Conservation (phyloP, 1,140 invertebrate genomes). For the Drosophila lini region DNA sequence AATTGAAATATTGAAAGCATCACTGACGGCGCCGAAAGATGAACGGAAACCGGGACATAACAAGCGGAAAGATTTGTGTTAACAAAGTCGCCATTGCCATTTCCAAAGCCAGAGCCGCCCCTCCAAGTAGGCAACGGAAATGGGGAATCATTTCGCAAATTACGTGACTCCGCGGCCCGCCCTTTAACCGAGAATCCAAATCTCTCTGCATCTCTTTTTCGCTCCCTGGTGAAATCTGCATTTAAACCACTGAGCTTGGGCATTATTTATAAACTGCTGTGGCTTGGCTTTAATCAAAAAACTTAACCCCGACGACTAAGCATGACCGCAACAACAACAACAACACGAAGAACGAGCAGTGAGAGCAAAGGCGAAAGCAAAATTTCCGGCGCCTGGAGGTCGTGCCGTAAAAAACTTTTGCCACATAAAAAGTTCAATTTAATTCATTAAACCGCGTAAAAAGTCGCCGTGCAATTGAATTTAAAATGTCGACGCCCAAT, state of each 20-base stretch:
- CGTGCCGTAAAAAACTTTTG: slow-evolving; percentile 69
- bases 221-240: slow-evolving; percentile 53
- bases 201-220: background rate
- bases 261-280: slow-evolving; percentile 74
- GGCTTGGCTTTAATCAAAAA: slow-evolving; percentile 70
- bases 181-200: background rate
- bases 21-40: slow-evolving; percentile 49
- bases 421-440: slow-evolving; percentile 81
- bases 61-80: slow-evolving; percentile 80
- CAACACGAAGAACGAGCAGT: background rate
- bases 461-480: slow-evolving; percentile 75
- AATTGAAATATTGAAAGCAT: slow-evolving; percentile 12
- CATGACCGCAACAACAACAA: slow-evolving; percentile 27
- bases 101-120: slow-evolving; percentile 14
- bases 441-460: slow-evolving; percentile 77
- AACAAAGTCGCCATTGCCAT: slow-evolving; percentile 66
- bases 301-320: slow-evolving; percentile 49
- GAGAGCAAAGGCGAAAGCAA: background rate
- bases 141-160: slow-evolving; percentile 74
- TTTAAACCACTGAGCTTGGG: slow-evolving; percentile 67
- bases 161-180: slow-evolving; percentile 56
- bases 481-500: slow-evolving; percentile 79
- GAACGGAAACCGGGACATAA: slow-evolving; percentile 70
- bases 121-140: slow-evolving; percentile 68
- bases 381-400: slow-evolving; percentile 73